Base-by-base conservation (phyloP, 2,888 invertebrate species). In the Hyalella azteca region DNA sequence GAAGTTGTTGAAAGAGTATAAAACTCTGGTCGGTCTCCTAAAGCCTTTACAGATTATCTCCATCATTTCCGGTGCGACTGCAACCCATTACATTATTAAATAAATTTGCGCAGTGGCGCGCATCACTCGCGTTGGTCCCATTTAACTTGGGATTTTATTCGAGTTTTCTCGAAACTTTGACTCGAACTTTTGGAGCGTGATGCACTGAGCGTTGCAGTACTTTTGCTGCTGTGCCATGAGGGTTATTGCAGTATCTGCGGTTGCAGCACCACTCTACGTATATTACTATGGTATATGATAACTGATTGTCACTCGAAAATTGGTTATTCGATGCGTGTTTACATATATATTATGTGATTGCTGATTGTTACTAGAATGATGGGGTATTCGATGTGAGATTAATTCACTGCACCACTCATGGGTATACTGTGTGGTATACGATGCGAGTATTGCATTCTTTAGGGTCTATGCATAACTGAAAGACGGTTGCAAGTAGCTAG, bases 11-110 rank as follows among this genome's bases (percentile, higher is more conserved):
- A 36, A 36, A 66, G 36, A 36, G n/a, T 19, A 36, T 36, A 66
- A 66, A 66, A 66, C 66, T 66, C 66, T 66, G 36, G 36, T 66
- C 66, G 36, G 66, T 66, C 36, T 66, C 29, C 66, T 66, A 36
- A 66, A 66, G 66, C 66, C 66, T 66, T 36, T 66, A n/a, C 66
- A 66, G 66, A 66, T 66, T 66, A 66, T 66, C 66, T 66, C 36
- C 36, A 66, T 66, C 66, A 66, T 66, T 66, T 66, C 66, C 29
- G 32, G 36, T 66, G 66, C 66, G 66, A 66, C 66, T 66, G 66
- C 66, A 29, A 36, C 66, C 66, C 66, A 66, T 66, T 66, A 66
- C 36, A 66, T 66, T 66, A 66, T 66, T 66, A 66, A 66, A 66
- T 66, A 66, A 66, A 66, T 66, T 66, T 29, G 66, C 66, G 36